These are phyloP conservation scores for Candoia aspera DNA, from an alignment of 2,113 vertebrate genomes.

Conservation along the genomic window DNA sequence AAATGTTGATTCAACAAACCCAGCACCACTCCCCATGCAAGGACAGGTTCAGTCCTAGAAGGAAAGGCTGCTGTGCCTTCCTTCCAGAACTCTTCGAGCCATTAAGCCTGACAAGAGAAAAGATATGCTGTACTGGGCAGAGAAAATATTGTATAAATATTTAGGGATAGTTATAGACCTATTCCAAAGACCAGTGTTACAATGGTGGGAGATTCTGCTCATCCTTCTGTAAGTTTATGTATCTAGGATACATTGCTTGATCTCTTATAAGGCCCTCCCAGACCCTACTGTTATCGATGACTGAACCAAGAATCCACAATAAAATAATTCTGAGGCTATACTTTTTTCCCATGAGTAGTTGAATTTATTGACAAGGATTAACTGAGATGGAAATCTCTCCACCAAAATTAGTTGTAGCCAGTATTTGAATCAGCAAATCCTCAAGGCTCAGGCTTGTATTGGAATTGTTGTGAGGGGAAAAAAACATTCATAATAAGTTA, in stretches of 20 bases:
- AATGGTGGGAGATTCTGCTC: neutral
- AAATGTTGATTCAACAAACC: neutral
- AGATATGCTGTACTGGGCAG: neutral
- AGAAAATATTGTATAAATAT: neutral
- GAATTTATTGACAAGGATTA: slow-evolving; percentile 1
- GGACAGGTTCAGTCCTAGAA: neutral
- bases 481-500: neutral
- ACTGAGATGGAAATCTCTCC: neutral
- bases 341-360: neutral
- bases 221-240: neutral
- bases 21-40: neutral
- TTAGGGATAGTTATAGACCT: neutral
- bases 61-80: neutral
- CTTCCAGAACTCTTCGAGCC: neutral
- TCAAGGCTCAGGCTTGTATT: neutral
- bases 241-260: neutral
- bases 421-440: neutral
- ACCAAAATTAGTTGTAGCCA: neutral
- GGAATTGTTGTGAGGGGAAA: neutral
- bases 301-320: neutral
- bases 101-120: neutral
- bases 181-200: neutral
- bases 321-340: neutral
- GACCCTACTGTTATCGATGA: neutral
- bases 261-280: neutral